Evolutionary conservation across 2,888 invertebrate species (phyloP).

Genomic region (Deroplatys truncata): DNA sequence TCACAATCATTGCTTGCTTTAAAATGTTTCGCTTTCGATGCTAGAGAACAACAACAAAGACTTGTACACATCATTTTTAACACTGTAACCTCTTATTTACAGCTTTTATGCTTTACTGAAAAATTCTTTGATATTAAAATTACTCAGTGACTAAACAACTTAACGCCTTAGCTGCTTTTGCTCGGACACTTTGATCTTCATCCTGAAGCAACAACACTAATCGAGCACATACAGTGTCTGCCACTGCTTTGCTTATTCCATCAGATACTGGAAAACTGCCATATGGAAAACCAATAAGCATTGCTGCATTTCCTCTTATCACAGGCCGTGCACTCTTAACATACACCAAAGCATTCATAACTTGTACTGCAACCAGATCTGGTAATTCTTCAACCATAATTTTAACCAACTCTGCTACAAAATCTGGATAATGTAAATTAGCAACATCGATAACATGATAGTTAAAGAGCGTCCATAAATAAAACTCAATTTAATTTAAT

Average conservation of each 20-base stretch:
- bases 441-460: slow-evolving; percentile 72
- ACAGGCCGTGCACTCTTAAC: too few relatives aligned
- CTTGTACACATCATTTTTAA: not conserved
- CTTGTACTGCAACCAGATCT: too few relatives aligned
- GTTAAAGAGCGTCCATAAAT: too few relatives aligned
- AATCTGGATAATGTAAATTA: slow-evolving; percentile 67
- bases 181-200: slow-evolving; percentile 51
- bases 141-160: slow-evolving; percentile 20
- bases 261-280: slow-evolving; percentile 32
- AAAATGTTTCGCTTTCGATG: not conserved
- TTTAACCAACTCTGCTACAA: slow-evolving; percentile 56
- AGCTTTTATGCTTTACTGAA: not conserved
- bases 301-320: too few relatives aligned
- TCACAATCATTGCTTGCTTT: not conserved
- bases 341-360: too few relatives aligned
- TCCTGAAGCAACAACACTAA: slow-evolving; percentile 56
- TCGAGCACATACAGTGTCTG: slow-evolving; percentile 48
- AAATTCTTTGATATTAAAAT: not conserved
- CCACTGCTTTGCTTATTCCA: slow-evolving; percentile 41
- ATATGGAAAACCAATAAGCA: slow-evolving; percentile 39
- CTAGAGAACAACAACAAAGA: not conserved
- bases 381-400: too few relatives aligned
- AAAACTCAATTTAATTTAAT: too few relatives aligned
- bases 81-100: not conserved
- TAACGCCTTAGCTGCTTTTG: slow-evolving; percentile 55